Conservation (phyloP, 2,888 invertebrate species). For the Drosophila cracens region DNA sequence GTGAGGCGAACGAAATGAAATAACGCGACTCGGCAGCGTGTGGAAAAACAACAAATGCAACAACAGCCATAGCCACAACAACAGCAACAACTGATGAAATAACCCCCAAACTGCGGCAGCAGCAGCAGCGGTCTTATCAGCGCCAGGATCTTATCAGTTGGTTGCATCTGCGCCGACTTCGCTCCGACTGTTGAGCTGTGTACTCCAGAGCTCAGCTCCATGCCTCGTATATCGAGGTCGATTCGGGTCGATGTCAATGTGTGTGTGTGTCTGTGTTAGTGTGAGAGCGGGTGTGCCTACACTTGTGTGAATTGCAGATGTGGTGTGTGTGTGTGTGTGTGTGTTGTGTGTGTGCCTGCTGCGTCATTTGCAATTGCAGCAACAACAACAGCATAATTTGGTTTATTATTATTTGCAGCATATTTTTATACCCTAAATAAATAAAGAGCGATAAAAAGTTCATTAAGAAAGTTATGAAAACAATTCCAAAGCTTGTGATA, state of each 20-base stretch:
- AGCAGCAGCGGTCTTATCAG: slow-evolving; percentile 61
- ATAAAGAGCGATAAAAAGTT: slow-evolving; percentile 7
- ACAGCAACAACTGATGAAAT: slow-evolving; percentile 53
- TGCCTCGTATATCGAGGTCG: slow-evolving; percentile 66
- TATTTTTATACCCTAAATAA: slow-evolving; percentile 42
- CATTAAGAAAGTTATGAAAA: slow-evolving; percentile 9
- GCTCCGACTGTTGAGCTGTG: slow-evolving; percentile 34
- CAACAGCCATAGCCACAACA: slow-evolving; percentile 37
- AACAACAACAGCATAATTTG: slow-evolving; percentile 43
- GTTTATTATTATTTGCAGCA: slow-evolving; percentile 42
- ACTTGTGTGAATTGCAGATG: slow-evolving; percentile 15
- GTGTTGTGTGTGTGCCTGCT: slow-evolving; percentile 42
- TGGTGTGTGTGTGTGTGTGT: slow-evolving; percentile 22
- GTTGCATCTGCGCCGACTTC: slow-evolving; percentile 69
- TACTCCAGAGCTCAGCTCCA: slow-evolving; percentile 37
- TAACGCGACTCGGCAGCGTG: slow-evolving; percentile 70
- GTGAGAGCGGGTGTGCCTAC: slow-evolving; percentile 47
- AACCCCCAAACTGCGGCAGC: slow-evolving; percentile 61
- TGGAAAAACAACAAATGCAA: slow-evolving; percentile 67
- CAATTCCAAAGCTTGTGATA: background rate
- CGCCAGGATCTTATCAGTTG: slow-evolving; percentile 75
- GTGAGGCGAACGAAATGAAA: slow-evolving; percentile 77
- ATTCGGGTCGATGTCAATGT: slow-evolving; percentile 49
- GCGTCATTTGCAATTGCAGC: slow-evolving; percentile 72
- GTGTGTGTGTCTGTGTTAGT: slow-evolving; percentile 28